These are phyloP conservation scores for Numida meleagris DNA, from an alignment of 2,113 vertebrate species.

Conservation along the genomic window DNA sequence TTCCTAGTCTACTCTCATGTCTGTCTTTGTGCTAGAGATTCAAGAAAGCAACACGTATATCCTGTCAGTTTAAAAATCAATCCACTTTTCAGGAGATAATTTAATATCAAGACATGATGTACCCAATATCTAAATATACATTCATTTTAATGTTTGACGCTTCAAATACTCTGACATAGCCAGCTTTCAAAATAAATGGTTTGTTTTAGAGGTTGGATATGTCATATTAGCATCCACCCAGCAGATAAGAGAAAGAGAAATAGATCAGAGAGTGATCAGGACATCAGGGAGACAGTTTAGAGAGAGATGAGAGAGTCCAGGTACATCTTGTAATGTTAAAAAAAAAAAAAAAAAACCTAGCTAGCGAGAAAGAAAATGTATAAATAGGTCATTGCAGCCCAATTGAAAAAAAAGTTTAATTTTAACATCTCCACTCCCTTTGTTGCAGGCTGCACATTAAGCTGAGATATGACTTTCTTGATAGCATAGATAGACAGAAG, in stretches of 20 bases:
- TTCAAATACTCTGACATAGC: conserved; percentile 33
- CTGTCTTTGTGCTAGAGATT: background rate
- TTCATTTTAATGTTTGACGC: conserved; percentile 53
- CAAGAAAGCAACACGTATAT: conserved; percentile 37
- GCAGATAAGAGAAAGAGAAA: conserved; percentile 57
- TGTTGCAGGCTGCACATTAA: conserved; percentile 27
- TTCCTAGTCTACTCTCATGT: background rate
- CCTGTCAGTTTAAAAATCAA: conserved; percentile 59
- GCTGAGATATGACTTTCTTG: conserved; percentile 12
- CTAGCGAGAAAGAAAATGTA: conserved; percentile 43
- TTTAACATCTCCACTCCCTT: conserved; percentile 44
- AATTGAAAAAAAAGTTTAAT: conserved; percentile 37
- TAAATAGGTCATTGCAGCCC: conserved; percentile 69
- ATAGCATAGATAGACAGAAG: background rate
- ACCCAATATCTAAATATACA: conserved; percentile 54
- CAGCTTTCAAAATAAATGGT: conserved; percentile 71
- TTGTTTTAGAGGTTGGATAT: conserved; percentile 74
- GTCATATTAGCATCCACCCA: conserved; percentile 73
- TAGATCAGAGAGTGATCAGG: conserved; percentile 74
- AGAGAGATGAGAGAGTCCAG: conserved; percentile 61
- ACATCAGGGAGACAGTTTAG: conserved; percentile 72
- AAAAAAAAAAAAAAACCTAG: conserved; percentile 19
- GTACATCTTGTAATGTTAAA: conserved; percentile 45
- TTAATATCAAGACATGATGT: conserved; percentile 53
- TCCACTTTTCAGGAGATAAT: conserved; percentile 50